phyloP scores from a whole-genome alignment of 2,888 invertebrate species.

The Muschampia plurimacula region DNA sequence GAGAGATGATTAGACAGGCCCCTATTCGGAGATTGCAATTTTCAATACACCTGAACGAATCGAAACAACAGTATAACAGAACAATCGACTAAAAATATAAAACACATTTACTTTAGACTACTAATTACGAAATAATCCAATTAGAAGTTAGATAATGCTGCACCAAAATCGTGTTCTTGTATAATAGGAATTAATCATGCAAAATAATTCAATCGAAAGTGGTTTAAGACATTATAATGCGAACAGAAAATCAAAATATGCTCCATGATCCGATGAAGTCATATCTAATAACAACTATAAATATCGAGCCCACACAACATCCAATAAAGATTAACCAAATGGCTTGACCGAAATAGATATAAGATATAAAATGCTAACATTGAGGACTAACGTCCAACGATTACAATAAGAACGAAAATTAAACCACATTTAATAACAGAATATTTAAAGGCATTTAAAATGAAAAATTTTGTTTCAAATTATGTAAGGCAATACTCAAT shows the following conservation, averaged over 20 bases:
- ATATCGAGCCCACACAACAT: conserved; percentile 71
- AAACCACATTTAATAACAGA: too few species aligned
- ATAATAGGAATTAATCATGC: conserved; percentile 8
- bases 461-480: too few species aligned
- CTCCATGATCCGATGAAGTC: conserved; percentile 70
- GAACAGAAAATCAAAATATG: conserved; percentile 11
- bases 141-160: conserved; percentile 2
- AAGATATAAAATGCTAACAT: conserved; percentile 29
- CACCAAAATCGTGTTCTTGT: conserved; percentile 12
- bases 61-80: conserved; percentile 20
- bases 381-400: neutral
- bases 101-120: neutral
- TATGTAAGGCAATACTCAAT: conserved; percentile 30
- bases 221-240: neutral
- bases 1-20: conserved; percentile 69
- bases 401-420: too few species aligned
- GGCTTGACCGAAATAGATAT: conserved; percentile 48
- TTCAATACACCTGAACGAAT: conserved; percentile 61
- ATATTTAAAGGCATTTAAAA: too few species aligned
- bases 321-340: conserved; percentile 62
- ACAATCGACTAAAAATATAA: conserved; percentile 1
- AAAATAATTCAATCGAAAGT: neutral
- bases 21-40: conserved; percentile 61
- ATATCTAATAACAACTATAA: conserved; percentile 73
- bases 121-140: neutral